Base-by-base conservation (phyloP, 2,113 vertebrate genomes). In the Colius striatus region DNA sequence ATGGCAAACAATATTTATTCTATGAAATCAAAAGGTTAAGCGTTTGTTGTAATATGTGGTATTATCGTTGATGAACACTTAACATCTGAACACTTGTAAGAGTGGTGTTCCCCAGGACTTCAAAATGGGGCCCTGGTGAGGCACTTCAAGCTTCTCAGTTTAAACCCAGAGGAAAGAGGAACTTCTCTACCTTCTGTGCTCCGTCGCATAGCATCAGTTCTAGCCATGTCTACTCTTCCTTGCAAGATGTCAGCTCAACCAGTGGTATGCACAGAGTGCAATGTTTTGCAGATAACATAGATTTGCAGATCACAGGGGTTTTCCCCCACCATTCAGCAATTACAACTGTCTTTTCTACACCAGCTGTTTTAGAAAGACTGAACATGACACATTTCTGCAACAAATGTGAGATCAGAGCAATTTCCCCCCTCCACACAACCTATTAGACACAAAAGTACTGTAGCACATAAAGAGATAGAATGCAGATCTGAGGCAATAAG, bases 261-360 rank as follows among this genome's bases (percentile, higher is more conserved):
- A 2, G 32, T 34, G 47, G 2, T 12, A n/a, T 47, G 34, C 0
- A 0, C 62, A 54, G 13, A 61, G 13, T 5, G 5, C 14, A 68
- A 23, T 9, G 23, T 20, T 60, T 34, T 54, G 70, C 50, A 75
- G 53, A 65, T 60, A 55, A 55, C 26, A 22, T 5, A 26, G 70
- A 38, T 32, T 32, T 55, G 48, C 48, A 80, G 55, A 77, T 62
- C n/a, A 61, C 32, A 22, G 32, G 3, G 1, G 43, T 45, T 68
- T 15, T 5, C 3, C 66, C n/a, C 54, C 54, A 38, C 48, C 9
- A 10, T 74, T 79, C 88, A 79, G 72, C 41, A 72, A 72, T 72
- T 53, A n/a, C 0, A 0, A 50, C 43, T 58, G 43, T 47, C 54
- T 84, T 73, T 53, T 73, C 43, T 41, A 19, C 6, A 7, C 41